Evolutionary conservation across 30 jellyfish, hydroid and myxozoan species (phyloP).

Genomic region (Aurelia aurita): DNA sequence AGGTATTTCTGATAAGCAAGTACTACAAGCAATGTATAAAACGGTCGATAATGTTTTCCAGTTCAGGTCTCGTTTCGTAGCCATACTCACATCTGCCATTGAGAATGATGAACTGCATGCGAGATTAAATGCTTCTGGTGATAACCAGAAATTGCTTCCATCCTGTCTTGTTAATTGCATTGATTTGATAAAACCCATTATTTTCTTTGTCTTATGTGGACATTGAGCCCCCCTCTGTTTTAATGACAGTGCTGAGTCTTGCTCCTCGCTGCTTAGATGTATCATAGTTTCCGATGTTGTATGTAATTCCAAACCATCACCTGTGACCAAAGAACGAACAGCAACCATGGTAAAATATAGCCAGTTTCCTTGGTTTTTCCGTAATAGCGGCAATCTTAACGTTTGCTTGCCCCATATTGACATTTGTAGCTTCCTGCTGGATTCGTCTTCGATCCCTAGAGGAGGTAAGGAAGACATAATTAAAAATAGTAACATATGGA

Average conservation of each 20-base stretch:
- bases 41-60: neutral
- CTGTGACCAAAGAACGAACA: conserved; percentile 11
- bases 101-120: neutral
- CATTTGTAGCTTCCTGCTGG: conserved; percentile 6
- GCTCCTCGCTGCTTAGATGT: neutral
- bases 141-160: neutral
- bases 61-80: neutral
- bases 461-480: neutral
- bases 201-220: neutral
- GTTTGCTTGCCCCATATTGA: conserved; percentile 35
- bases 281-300: conserved; percentile 23
- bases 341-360: conserved; percentile 31
- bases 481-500: too few relatives aligned
- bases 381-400: conserved; percentile 5
- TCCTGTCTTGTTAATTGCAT: conserved; percentile 12
- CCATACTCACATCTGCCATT: neutral
- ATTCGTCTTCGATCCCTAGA: conserved; percentile 33
- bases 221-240: too few relatives aligned
- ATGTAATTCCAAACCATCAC: conserved; percentile 25
- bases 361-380: conserved; percentile 49
- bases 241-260: neutral
- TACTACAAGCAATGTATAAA: conserved; percentile 22
- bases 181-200: neutral
- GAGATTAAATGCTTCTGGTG: neutral
- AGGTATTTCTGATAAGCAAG: conserved; percentile 29